Evolutionary conservation across 2,888 invertebrate genomes (phyloP), one percentile per base, ranked within the genome.

Genomic region (Melitaea athalia): DNA sequence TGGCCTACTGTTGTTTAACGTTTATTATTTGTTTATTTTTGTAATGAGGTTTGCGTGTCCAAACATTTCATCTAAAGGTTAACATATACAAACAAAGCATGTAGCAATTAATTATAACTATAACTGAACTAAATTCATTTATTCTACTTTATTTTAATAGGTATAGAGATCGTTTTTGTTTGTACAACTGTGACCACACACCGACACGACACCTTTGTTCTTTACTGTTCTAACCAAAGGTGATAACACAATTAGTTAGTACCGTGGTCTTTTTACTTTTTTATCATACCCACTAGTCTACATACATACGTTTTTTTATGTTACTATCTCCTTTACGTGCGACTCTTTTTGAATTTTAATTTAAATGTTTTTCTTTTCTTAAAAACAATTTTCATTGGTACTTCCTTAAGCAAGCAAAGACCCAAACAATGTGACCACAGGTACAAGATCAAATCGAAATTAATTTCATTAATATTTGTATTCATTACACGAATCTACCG

Each of bases 31-130:
- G n/a, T 42, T 57, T 42, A 42, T 11, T 15, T 38, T 10, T 10
- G 42, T 57, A 42, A 57, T 42, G 38, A 57, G 57, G 38, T 57
- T 38, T 15, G 57, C 57, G 42, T 57, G 57, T 57, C 42, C 57
- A 15, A 57, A 57, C 57, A 57, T 57, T 42, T 42, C 15, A 57
- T n/a, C 10, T 15, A 57, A 57, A 57, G 57, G 57, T 57, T 57
- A 57, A 57, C 7, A 15, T 5, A 57, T 57, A 15, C 57, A 15
- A 24, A 12, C 8, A 15, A 42, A 57, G 15, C 57, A 57, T 42
- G 11, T 38, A 15, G 38, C 15, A 38, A 57, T 38, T 10, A 15
- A 57, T 15, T 38, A 42, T 57, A 57, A 15, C 11, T n/a, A 42
- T 11, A 8, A 57, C 7, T 14, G 53, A 14, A 57, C 6, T 24